Conservation (phyloP, 2,888 invertebrate species). For the Bombylius discolor region DNA sequence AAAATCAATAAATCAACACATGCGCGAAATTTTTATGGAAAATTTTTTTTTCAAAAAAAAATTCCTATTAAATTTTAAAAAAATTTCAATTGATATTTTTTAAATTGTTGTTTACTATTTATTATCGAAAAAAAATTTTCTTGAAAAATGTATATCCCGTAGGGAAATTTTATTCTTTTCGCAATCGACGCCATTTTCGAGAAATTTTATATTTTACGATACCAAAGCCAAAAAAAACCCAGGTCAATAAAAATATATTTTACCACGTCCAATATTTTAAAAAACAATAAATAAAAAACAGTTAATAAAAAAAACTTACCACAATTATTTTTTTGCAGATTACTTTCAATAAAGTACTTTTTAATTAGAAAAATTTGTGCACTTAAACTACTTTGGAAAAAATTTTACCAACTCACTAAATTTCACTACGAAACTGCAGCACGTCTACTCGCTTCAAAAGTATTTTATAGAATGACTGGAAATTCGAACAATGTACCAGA, state of each 20-base stretch:
- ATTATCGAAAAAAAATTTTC: neutral
- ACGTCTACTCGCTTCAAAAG: neutral
- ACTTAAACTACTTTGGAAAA: too few relatives aligned
- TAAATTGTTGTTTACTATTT: neutral
- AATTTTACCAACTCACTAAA: too few relatives aligned
- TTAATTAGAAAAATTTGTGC: too few relatives aligned
- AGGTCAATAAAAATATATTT: neutral
- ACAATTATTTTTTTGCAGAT: too few relatives aligned
- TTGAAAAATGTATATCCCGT: neutral
- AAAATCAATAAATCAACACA: constrained; percentile 9
- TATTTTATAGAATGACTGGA: constrained; percentile 3
- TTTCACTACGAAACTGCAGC: too few relatives aligned
- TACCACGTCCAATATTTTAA: too few relatives aligned
- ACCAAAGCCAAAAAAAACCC: neutral
- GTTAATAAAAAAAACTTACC: too few relatives aligned
- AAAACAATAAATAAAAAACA: too few relatives aligned
- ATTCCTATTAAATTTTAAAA: neutral
- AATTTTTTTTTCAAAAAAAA: too few relatives aligned
- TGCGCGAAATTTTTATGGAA: neutral
- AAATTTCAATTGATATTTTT: too few relatives aligned
- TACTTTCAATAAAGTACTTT: too few relatives aligned
- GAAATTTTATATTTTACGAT: constrained; percentile 4
- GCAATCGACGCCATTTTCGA: constrained; percentile 13
- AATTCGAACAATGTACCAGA: neutral
- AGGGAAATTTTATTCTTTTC: constrained; percentile 7